phyloP scores from a whole-genome alignment of 2,888 invertebrate genomes.

The Holacanthella duospinosa region DNA sequence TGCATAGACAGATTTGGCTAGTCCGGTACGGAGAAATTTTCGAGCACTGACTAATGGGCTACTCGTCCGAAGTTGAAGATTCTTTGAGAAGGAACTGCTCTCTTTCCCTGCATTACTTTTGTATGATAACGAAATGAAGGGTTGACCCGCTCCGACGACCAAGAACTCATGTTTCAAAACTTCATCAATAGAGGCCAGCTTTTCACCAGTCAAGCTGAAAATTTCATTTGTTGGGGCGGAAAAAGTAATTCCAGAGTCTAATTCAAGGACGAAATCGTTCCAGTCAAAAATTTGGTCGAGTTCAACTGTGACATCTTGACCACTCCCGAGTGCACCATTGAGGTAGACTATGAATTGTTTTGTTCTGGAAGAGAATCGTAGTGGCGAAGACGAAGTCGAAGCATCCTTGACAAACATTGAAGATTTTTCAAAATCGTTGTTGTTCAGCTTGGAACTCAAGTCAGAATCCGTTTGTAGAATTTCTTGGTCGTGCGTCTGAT shows the following conservation, averaged over 20 bases:
- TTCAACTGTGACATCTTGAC: constrained; percentile 10
- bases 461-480: too few relatives aligned
- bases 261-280: constrained; percentile 24
- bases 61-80: background rate
- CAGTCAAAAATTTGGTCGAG: constrained; percentile 22
- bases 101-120: background rate
- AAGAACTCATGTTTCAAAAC: constrained; percentile 23
- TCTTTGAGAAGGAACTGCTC: background rate
- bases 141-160: constrained; percentile 28
- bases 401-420: background rate
- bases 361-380: too few relatives aligned
- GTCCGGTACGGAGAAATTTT: background rate
- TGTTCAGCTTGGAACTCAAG: too few relatives aligned
- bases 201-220: constrained; percentile 28
- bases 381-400: background rate
- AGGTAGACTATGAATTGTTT: constrained; percentile 24
- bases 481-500: too few relatives aligned
- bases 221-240: constrained; percentile 24
- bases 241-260: constrained; percentile 21
- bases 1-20: background rate
- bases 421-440: background rate
- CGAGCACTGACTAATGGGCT: background rate
- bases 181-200: constrained; percentile 20
- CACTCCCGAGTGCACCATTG: constrained; percentile 20
- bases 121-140: constrained; percentile 19